phyloP scores from a whole-genome alignment of 2,113 vertebrate genomes.

The Pollachius pollachius region DNA sequence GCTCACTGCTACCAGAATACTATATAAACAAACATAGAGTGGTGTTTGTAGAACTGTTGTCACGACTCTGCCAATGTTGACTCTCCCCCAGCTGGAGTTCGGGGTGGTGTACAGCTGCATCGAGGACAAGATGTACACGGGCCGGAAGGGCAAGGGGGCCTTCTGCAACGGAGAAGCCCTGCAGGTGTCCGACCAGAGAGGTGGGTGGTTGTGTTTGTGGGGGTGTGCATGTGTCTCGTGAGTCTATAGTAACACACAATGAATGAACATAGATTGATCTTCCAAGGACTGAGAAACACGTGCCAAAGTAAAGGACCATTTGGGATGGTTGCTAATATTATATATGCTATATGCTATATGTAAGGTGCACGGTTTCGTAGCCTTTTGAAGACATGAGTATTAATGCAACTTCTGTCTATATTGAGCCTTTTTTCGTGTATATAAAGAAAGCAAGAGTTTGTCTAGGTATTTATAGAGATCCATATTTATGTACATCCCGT shows the following conservation, averaged over 20 bases:
- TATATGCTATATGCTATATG: background rate
- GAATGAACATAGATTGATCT: background rate
- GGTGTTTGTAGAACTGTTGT: background rate
- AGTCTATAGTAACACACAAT: too few relatives aligned
- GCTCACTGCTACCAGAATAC: background rate
- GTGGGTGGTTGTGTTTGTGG: conserved; percentile 45
- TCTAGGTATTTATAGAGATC: too few relatives aligned
- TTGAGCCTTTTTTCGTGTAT: too few relatives aligned
- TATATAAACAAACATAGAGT: background rate
- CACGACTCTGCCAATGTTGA: conserved; percentile 2
- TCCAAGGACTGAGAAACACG: too few relatives aligned
- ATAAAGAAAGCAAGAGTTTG: too few relatives aligned
- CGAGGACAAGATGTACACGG: conserved; percentile 96
- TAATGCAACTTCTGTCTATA: too few relatives aligned
- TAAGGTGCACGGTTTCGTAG: background rate
- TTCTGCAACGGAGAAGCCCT: conserved; percentile 89
- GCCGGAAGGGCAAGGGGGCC: conserved; percentile 83
- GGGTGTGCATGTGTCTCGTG: too few relatives aligned
- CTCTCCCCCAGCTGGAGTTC: conserved; percentile 82
- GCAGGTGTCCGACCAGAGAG: conserved; percentile 84
- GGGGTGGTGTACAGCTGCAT: conserved; percentile 93
- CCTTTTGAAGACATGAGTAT: background rate
- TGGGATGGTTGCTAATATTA: background rate
- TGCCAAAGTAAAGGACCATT: background rate
- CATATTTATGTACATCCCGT: too few relatives aligned